Percentiles rank a stretch among this genome's conserved stretches.
Conservation (phyloP, 2,888 invertebrate genomes). For the Diaprepes abbreviatus region DNA sequence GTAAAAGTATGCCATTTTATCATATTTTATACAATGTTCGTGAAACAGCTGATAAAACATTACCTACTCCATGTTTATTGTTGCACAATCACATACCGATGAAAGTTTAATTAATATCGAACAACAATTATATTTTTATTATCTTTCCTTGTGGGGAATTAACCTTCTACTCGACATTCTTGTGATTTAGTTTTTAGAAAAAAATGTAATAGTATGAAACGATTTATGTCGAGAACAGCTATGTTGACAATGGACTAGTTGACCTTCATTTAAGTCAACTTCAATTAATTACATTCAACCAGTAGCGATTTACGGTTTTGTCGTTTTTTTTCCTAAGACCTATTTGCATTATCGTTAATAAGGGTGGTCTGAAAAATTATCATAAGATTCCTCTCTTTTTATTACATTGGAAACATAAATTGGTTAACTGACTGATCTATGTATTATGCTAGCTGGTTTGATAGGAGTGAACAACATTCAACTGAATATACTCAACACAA, state of each 20-base stretch:
- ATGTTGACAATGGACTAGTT: constrained; percentile 40
- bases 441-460: too few species aligned
- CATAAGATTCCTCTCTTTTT: too few species aligned
- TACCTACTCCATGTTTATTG: background rate
- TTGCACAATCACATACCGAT: constrained; percentile 10
- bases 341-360: too few species aligned
- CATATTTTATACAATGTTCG: too few species aligned
- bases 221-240: constrained; percentile 26
- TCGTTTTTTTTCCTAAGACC: too few species aligned
- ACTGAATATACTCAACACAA: too few species aligned
- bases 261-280: constrained; percentile 35
- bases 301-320: constrained; percentile 16
- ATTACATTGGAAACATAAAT: too few species aligned
- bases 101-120: constrained; percentile 8
- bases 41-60: background rate
- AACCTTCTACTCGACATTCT: constrained; percentile 39
- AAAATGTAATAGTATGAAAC: constrained; percentile 28
- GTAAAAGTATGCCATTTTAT: too few species aligned
- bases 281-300: constrained; percentile 25
- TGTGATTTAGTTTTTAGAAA: constrained; percentile 23
- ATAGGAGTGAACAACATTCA: too few species aligned
- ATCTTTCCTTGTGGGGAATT: constrained; percentile 31
- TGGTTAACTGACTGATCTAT: too few species aligned
- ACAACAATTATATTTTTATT: constrained; percentile 23
- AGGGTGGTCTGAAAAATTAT: too few species aligned